Base-by-base conservation (phyloP, 2,888 invertebrate species). In the Tetragnatha montana region DNA sequence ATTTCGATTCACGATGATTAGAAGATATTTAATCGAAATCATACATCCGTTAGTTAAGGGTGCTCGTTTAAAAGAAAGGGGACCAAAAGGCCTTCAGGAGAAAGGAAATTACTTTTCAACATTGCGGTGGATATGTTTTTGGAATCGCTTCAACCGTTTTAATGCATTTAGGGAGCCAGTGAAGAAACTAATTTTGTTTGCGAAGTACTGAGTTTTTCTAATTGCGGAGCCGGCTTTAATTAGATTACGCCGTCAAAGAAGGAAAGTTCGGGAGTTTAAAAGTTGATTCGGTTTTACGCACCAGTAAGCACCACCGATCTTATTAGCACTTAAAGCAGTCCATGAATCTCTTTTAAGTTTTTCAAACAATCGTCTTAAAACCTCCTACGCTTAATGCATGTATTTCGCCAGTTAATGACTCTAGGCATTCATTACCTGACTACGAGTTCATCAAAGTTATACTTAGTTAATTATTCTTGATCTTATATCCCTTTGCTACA, bases 21-120 rank as follows among this genome's bases (percentile, higher is more conserved):
- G 60, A 60, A 60, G 60, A 60, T 60, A 60, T 60, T 60, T 60
- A 60, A 60, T 60, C 60, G 60, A 60, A 60, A 60, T 60, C 60
- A 17, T 60, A 60, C 60, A 60, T 60, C 60, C 60, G 12, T 60
- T 60, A 17, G 60, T 60, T 60, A 60, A 60, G 60, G 60, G 12
- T 60, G 8, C 17, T 60, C 12, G 17, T 60, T 60, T 60, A 17
- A 60, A 60, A 17, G 60, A 12, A 60, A 17, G 60, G 14, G 6
- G 4, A 17, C 60, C 10, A 10, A 60, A 60, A 60, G 60, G 60
- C 17, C 35, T 60, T 7, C 14, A 60, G 60, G 60, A 17, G 60
- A 60, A 60, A 60, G 60, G 60, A 60, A 60, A 60, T 60, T 60
- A 10, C 60, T 60, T 60, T 60, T 8, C 60, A 60, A 8, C 60